Evolutionary conservation across 1,140 invertebrate genomes (phyloP), one percentile per base, ranked within the genome.

Genomic region (Sinella curviseta): DNA sequence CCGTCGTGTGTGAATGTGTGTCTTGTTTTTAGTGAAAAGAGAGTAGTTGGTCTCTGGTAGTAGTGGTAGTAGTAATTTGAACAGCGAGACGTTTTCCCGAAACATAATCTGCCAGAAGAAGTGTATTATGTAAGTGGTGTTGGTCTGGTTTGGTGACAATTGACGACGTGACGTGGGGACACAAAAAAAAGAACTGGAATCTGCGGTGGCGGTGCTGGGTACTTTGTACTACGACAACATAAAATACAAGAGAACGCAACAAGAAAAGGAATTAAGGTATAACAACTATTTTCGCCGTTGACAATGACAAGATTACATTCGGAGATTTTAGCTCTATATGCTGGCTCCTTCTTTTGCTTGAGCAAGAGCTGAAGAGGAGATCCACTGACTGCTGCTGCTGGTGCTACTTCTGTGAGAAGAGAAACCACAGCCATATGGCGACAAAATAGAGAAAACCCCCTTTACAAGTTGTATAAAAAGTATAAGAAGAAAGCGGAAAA

Each of bases 391-490:
- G n/a, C n/a, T n/a, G n/a, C n/a, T n/a, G n/a, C n/a, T n/a, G n/a
- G 39, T 48, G 39, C 20, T 48, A 8, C 20, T 48, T 48, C 39
- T 48, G 8, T 12, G 39, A 48, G 20, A 48, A 48, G 39, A 48
- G 20, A 60, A 60, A 60, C 57, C 57, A 26, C 57, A 60, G 24
- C 57, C 57, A 60, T 60, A 60, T 60, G 57, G 57, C 57, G 57
- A 60, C 24, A 26, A 60, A 48, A 48, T 48, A 20, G 39, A 48
- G n/a, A 48, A 48, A 48, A 20, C 39, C 39, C 20, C 8, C 20
- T 12, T 48, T 8, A 48, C 39, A 48, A 48, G 8, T 20, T 48
- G 20, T 20, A 48, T 20, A 48, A 48, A 48, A 48, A 48, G 20
- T 48, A 48, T 48, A n/a, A n/a, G n/a, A n/a, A n/a, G n/a, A n/a